Evolutionary conservation across 2,888 invertebrate genomes (phyloP).

Genomic region (Tenthredo scrophulariae): DNA sequence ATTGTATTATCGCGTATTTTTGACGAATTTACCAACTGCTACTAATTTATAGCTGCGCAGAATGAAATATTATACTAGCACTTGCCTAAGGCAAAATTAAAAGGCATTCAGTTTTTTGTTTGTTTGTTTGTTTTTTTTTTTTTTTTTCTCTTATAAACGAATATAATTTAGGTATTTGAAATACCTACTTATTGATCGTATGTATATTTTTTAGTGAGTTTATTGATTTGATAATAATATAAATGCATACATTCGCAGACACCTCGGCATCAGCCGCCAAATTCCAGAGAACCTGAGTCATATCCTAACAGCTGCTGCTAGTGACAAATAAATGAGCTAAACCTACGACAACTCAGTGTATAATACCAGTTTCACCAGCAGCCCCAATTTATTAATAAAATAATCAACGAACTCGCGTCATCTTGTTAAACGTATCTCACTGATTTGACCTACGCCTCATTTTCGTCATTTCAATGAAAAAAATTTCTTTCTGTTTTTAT

Average conservation of each 20-base stretch:
- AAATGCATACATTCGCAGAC: neutral
- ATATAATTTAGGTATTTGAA: neutral
- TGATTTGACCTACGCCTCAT: conserved; percentile 34
- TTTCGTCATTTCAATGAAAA: neutral
- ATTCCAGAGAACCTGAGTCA: conserved; percentile 47
- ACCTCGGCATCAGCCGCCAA: conserved; percentile 23
- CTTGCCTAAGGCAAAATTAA: neutral
- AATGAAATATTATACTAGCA: neutral
- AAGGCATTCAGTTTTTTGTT: neutral
- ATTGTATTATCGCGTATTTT: neutral
- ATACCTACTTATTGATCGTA: neutral
- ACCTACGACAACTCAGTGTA: neutral
- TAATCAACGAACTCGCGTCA: conserved; percentile 42
- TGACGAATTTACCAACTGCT: neutral
- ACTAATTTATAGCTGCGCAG: neutral
- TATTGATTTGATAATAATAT: neutral
- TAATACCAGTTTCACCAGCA: conserved; percentile 15
- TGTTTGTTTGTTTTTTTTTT: no score
- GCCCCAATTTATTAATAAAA: conserved; percentile 47
- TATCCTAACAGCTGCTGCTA: conserved; percentile 20
- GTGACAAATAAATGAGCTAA: conserved; percentile 40
- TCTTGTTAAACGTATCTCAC: conserved; percentile 25
- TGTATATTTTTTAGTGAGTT: neutral
- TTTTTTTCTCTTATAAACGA: neutral
- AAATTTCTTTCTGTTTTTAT: neutral